Percentiles rank a stretch among this genome's conserved stretches.
phyloP scores from a whole-genome alignment of 2,113 vertebrate species.

The Bufo bufo region DNA sequence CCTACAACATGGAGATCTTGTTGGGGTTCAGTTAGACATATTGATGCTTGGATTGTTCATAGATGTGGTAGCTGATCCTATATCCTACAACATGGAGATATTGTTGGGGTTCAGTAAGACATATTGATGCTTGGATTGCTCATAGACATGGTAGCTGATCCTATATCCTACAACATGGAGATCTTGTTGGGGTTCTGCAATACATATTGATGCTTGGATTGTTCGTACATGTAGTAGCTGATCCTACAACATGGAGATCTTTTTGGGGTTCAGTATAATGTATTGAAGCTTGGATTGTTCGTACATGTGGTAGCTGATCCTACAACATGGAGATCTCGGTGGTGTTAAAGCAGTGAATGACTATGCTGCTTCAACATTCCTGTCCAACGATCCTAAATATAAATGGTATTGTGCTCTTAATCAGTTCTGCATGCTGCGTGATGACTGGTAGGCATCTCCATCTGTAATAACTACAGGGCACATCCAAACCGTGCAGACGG shows the following conservation, averaged over 20 bases:
- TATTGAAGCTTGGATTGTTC: no score
- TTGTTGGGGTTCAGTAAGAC: no score
- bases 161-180: background rate
- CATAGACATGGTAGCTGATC: no score
- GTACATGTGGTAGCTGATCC: no score
- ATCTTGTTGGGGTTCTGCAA: background rate
- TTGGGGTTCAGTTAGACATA: background rate
- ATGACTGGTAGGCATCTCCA: slow-evolving; percentile 18
- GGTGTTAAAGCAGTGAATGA: background rate
- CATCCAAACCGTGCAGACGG: slow-evolving; percentile 35
- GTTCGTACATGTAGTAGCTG: no score
- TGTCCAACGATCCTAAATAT: background rate
- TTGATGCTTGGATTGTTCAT: background rate
- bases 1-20: background rate
- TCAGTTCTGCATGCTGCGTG: background rate
- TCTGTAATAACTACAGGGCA: slow-evolving; percentile 43
- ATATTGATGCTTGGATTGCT: no score
- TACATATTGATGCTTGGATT: no score
- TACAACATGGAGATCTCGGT: background rate
- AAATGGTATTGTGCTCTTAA: slow-evolving; percentile 9
- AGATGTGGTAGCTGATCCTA: no score
- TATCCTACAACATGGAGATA: no score
- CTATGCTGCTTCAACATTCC: background rate
- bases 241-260: no score
- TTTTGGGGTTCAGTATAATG: no score